Evolutionary conservation across 2,888 invertebrate genomes (phyloP).

Genomic region (Eristalis tenax): DNA sequence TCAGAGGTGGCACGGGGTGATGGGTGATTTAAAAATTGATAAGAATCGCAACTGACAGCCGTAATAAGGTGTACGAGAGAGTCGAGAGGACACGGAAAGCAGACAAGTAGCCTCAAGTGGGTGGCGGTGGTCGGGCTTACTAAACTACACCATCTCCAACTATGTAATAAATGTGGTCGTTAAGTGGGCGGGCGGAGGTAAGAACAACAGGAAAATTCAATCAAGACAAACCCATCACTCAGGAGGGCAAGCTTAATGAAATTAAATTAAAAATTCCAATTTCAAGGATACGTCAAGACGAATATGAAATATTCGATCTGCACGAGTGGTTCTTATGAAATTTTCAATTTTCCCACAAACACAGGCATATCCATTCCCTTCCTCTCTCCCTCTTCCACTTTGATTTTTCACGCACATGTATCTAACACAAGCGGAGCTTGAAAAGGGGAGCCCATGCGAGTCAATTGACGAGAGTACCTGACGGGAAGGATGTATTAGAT

Average conservation of each 20-base stretch:
- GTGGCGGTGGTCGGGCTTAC: background rate
- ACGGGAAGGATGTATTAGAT: background rate
- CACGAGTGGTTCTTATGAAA: slow-evolving; percentile 7
- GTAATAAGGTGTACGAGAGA: background rate
- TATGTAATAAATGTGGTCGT: background rate
- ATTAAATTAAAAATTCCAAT: slow-evolving; percentile 33
- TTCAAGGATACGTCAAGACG: background rate
- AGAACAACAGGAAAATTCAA: background rate
- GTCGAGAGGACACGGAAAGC: background rate
- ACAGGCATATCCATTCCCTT: background rate
- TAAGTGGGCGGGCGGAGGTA: background rate
- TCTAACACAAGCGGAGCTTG: background rate
- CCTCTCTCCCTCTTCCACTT: background rate
- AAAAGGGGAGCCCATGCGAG: background rate
- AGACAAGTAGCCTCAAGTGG: too few species aligned
- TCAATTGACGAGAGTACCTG: background rate
- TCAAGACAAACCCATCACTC: background rate
- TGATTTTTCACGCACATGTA: background rate
- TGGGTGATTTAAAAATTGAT: slow-evolving; percentile 23
- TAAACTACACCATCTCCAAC: slow-evolving; percentile 1
- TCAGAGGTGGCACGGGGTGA: background rate
- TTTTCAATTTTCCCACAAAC: background rate
- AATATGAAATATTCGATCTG: slow-evolving; percentile 13
- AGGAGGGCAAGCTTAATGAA: slow-evolving; percentile 1
- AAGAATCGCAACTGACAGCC: slow-evolving; percentile 15